phyloP scores from a whole-genome alignment of 2,113 vertebrate species.

The Urocolius indicus region DNA sequence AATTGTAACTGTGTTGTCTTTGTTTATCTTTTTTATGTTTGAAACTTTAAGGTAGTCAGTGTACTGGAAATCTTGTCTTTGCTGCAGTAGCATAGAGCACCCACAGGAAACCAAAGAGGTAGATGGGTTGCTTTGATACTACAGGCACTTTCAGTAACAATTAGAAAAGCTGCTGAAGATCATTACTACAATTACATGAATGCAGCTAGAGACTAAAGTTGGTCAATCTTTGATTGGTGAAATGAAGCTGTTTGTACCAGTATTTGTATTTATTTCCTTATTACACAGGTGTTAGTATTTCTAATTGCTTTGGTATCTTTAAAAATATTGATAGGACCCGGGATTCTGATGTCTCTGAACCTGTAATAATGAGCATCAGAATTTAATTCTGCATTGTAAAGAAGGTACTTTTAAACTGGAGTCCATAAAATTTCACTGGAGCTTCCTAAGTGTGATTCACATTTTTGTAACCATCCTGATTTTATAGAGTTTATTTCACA shows the following conservation, averaged over 20 bases:
- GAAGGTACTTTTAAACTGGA: background rate
- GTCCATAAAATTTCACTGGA: background rate
- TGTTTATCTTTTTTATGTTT: background rate
- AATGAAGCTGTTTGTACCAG: constrained; percentile 11
- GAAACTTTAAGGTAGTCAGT: background rate
- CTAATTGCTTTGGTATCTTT: constrained; percentile 25
- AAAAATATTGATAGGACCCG: background rate
- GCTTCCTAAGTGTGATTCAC: background rate
- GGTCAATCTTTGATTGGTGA: background rate
- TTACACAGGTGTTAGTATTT: background rate
- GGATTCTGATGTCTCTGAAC: background rate
- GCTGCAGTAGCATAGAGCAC: background rate
- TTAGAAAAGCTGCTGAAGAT: background rate
- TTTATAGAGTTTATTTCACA: background rate
- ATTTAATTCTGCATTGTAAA: background rate
- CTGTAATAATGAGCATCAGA: background rate
- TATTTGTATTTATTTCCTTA: background rate
- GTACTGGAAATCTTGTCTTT: background rate
- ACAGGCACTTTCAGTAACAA: background rate
- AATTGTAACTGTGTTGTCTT: background rate
- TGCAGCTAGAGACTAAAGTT: constrained; percentile 18
- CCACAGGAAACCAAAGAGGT: background rate
- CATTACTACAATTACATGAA: background rate
- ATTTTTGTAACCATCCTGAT: background rate
- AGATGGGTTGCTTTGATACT: background rate